These are phyloP conservation scores for Morinoia aosen DNA, from an alignment of 2,888 invertebrate species.

Conservation along the genomic window DNA sequence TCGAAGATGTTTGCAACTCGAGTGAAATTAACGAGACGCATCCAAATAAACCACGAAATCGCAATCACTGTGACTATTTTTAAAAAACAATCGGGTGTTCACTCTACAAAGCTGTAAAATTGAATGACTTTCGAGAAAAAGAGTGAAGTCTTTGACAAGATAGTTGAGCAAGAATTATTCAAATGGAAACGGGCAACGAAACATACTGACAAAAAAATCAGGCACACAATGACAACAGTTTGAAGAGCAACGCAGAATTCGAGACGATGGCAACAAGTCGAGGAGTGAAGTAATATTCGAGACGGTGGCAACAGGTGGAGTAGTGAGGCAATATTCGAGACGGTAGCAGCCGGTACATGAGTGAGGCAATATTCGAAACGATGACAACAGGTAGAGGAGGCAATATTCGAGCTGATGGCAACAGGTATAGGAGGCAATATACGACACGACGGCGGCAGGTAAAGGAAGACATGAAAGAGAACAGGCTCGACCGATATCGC, in stretches of 20 bases:
- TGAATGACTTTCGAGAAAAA: too few relatives aligned
- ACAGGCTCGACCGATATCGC: not conserved
- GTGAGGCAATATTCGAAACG: not conserved
- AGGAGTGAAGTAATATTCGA: not conserved
- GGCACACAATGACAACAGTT: too few relatives aligned
- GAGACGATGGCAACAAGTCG: not conserved
- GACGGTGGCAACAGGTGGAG: not conserved
- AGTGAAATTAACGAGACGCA: too few relatives aligned
- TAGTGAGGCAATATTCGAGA: not conserved
- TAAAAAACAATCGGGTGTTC: too few relatives aligned
- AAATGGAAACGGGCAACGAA: too few relatives aligned
- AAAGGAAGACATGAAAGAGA: not conserved
- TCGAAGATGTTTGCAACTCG: too few relatives aligned
- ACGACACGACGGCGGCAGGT: not conserved
- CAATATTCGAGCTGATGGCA: not conserved
- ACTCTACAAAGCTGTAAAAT: too few relatives aligned
- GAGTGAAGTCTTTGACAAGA: too few relatives aligned
- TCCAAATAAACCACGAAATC: too few relatives aligned
- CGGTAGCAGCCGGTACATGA: not conserved
- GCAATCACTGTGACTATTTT: too few relatives aligned
- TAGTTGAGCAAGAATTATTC: too few relatives aligned
- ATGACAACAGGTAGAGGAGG: not conserved
- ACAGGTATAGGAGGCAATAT: not conserved
- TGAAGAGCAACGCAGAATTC: not conserved
- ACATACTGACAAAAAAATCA: too few relatives aligned